Conservation (phyloP, 2,888 invertebrate genomes). For the Phengaris arion region DNA sequence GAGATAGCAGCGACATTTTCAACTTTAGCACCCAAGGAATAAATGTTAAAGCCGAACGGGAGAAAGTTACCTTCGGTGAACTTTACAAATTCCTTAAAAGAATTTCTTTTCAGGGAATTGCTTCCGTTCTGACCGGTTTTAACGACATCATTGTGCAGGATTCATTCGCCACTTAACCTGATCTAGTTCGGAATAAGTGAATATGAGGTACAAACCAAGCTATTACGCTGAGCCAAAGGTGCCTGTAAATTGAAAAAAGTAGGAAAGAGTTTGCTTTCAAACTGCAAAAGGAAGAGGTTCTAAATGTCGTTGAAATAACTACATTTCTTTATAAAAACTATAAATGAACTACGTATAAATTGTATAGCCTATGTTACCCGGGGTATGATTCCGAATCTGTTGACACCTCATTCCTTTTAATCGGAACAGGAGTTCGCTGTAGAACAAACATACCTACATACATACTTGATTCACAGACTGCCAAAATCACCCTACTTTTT, state of each 20-base stretch:
- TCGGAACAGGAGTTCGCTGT: too few species aligned
- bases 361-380: too few species aligned
- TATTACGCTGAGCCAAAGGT: slow-evolving; percentile 15
- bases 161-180: slow-evolving; percentile 38
- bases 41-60: slow-evolving; percentile 27
- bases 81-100: slow-evolving; percentile 44
- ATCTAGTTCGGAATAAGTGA: slow-evolving; percentile 29
- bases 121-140: slow-evolving; percentile 46
- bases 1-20: slow-evolving; percentile 25
- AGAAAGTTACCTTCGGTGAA: slow-evolving; percentile 31
- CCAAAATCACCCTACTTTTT: too few species aligned
- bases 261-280: not conserved
- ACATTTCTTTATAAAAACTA: too few species aligned
- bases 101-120: slow-evolving; percentile 52
- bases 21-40: not conserved
- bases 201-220: slow-evolving; percentile 19
- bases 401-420: too few species aligned
- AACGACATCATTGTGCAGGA: slow-evolving; percentile 52
- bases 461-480: too few species aligned
- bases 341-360: too few species aligned
- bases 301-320: too few species aligned
- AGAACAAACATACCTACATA: too few species aligned
- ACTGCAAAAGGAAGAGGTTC: not conserved
- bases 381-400: too few species aligned
- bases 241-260: not conserved